A percentile compares a stretch with the other conserved stretches of the same genome.
phyloP scores from a whole-genome alignment of 2,888 invertebrate species.

The Mellilla xanthometata region DNA sequence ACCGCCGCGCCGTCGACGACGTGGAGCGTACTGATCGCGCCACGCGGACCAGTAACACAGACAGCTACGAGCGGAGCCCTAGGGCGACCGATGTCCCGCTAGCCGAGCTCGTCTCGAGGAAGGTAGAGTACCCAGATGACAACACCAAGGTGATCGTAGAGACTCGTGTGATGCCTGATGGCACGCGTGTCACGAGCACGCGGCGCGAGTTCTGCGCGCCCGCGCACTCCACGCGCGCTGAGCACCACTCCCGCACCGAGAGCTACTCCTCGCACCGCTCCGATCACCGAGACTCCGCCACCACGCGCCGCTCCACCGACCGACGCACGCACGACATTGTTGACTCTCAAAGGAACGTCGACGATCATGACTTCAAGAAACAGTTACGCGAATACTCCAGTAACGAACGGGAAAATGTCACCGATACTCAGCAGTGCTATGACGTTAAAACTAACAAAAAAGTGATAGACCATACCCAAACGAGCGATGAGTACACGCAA shows the following conservation, averaged over 20 bases:
- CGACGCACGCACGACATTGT: constrained; percentile 31
- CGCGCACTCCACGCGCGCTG: constrained; percentile 57
- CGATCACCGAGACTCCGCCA: constrained; percentile 51
- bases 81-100: constrained; percentile 7
- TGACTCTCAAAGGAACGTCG: constrained; percentile 61
- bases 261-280: constrained; percentile 55
- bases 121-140: constrained; percentile 84
- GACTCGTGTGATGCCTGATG: constrained; percentile 85
- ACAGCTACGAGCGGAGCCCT: constrained; percentile 28
- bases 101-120: constrained; percentile 8
- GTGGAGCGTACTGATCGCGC: constrained; percentile 53
- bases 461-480: constrained; percentile 32
- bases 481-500: constrained; percentile 31
- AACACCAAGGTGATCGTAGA: constrained; percentile 86
- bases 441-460: constrained; percentile 32
- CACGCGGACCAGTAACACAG: constrained; percentile 45
- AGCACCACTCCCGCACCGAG: constrained; percentile 56
- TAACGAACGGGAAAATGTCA: constrained; percentile 35
- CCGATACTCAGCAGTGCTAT: constrained; percentile 30
- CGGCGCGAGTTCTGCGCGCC: constrained; percentile 84
- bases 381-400: constrained; percentile 39
- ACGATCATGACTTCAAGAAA: constrained; percentile 57
- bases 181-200: constrained; percentile 86
- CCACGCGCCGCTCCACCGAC: constrained; percentile 44
- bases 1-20: constrained; percentile 35